Base-by-base conservation (phyloP, 2,888 invertebrate genomes). In the Bombylius discolor region DNA sequence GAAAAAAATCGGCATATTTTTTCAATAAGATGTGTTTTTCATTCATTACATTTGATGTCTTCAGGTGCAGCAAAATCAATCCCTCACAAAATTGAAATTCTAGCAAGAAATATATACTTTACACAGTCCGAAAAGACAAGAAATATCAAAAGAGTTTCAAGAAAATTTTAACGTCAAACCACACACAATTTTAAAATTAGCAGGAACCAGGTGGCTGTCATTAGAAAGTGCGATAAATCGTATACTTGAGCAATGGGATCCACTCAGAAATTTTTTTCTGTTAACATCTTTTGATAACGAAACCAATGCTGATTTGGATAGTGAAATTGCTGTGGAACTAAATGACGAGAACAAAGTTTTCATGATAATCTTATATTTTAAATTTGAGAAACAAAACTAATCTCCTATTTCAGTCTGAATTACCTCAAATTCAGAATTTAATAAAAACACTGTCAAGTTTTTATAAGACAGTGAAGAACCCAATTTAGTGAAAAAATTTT, bases 101-200 rank as follows among this genome's bases (percentile, higher is more conserved):
- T 66, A 32, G 58, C 58, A n/a, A 59, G 61, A 47, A 59, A 61
- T 47, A 49, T 49, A 13, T 49, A 49, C n/a, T 14, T 13, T 36
- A 12, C 34, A 49, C 14, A 49, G 36, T 36, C 12, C 13, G 12
- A 49, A 36, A 14, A 33, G 36, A n/a, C 51, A 51, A 51, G 23
- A 14, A 13, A 9, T 42, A 51, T n/a, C 31, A 5, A 51, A 32
- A 32, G 31, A 23, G 23, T 51, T 51, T 44, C 51, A 51, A 32
- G 51, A 51, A 31, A 42, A 44, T 44, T 44, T 51, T 13, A 32
- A 13, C 11, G 23, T 39, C n/a, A 36, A 49, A n/a, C 39, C 23
- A 8, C n/a, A 51, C 31, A 51, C 44, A 44, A 51, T 31, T 32
- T 42, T 51, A 32, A 42, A 44, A 51, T 12, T 8, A 13, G 14